These are phyloP conservation scores for Coregonus ussuriensis DNA, from an alignment of 2,797 vertebrate genomes.

Conservation along the genomic window DNA sequence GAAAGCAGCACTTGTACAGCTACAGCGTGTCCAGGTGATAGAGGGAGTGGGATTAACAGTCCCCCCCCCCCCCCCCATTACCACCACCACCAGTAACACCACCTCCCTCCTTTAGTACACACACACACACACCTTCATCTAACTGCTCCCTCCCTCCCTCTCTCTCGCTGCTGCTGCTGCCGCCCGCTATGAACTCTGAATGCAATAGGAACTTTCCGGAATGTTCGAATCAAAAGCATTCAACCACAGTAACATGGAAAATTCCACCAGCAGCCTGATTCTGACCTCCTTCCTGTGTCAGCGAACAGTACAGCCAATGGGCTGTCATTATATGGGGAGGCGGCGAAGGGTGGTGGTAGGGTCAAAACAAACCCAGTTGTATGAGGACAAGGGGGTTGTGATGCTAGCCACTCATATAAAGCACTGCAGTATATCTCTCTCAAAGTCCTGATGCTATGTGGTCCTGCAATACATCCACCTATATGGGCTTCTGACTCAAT, in stretches of 20 bases:
- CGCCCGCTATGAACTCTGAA: conserved; percentile 51
- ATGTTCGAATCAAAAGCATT: conserved; percentile 39
- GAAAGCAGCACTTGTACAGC: conserved; percentile 46
- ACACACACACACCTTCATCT: too few species aligned
- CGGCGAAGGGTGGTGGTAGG: conserved; percentile 8
- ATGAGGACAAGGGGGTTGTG: background rate
- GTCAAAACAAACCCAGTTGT: conserved; percentile 15
- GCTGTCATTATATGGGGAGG: background rate
- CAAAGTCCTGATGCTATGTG: background rate
- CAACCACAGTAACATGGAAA: conserved; percentile 52
- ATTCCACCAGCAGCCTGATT: conserved; percentile 53
- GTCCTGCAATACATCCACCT: background rate
- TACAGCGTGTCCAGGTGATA: conserved; percentile 44
- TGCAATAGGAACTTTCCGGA: conserved; percentile 51
- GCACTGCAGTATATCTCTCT: background rate
- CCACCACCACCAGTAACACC: too few species aligned
- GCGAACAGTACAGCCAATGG: conserved; percentile 10
- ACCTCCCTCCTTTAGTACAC: too few species aligned
- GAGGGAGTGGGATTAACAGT: conserved; percentile 46
- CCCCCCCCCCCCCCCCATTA: too few species aligned
- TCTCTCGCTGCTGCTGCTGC: conserved; percentile 3
- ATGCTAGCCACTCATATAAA: conserved; percentile 9
- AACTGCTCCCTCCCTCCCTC: too few species aligned
- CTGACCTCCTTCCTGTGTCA: conserved; percentile 28
- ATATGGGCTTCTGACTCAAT: background rate